phyloP scores from a whole-genome alignment of 2,888 invertebrate species.

The Dicyrtomina minuta region DNA sequence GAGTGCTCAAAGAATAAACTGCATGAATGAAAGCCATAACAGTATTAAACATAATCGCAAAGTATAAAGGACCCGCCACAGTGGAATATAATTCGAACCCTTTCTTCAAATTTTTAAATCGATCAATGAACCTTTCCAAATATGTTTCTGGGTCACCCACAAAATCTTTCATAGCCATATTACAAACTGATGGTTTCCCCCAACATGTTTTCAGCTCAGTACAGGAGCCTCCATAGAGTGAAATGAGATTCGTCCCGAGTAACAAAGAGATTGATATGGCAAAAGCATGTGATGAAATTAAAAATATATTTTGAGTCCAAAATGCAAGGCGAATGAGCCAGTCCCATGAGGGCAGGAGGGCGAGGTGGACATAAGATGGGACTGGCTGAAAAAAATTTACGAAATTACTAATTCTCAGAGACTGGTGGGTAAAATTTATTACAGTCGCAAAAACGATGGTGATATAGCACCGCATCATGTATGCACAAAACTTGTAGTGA shows the following conservation, averaged over 20 bases:
- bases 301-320: conserved; percentile 17
- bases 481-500: conserved; percentile 12
- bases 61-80: conserved; percentile 12
- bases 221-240: conserved; percentile 16
- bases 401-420: conserved; percentile 10
- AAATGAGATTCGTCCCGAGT: conserved; percentile 18
- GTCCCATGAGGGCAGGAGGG: conserved; percentile 11
- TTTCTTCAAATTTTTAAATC: conserved; percentile 19
- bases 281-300: neutral
- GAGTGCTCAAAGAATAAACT: conserved; percentile 13
- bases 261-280: conserved; percentile 12
- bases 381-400: conserved; percentile 19
- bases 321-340: conserved; percentile 21
- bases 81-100: neutral
- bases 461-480: conserved; percentile 8
- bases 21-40: conserved; percentile 21
- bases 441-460: conserved; percentile 10
- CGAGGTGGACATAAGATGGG: neutral
- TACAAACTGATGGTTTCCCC: too few relatives aligned
- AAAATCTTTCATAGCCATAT: neutral
- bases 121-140: conserved; percentile 13
- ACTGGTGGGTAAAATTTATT: conserved; percentile 6
- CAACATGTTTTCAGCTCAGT: conserved; percentile 15
- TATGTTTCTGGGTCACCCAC: conserved; percentile 9
- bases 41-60: neutral